Evolutionary conservation across 2,113 vertebrate species (phyloP).

Genomic region (Ochotona curzoniae): DNA sequence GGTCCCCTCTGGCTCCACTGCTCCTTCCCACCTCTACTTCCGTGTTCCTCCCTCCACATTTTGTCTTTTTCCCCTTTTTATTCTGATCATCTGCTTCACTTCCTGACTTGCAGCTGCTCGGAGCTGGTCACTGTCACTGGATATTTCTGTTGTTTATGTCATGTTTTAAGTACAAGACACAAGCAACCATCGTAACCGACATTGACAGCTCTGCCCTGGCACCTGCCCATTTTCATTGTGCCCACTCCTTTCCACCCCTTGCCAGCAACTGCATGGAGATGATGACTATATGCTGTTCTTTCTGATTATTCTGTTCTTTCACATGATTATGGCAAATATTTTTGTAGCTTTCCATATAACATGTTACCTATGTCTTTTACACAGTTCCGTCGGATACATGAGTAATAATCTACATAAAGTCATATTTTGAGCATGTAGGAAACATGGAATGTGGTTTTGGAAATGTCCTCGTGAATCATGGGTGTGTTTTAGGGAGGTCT

Average conservation of each 20-base stretch:
- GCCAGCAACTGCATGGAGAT: not conserved
- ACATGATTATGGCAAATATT: slow-evolving; percentile 23
- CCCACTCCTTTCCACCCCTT: not conserved
- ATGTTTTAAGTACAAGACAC: slow-evolving; percentile 33
- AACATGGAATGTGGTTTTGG: not conserved
- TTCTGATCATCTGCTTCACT: not conserved
- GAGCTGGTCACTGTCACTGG: not conserved
- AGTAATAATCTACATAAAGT: slow-evolving; percentile 29
- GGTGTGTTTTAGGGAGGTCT: not conserved
- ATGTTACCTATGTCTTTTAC: not conserved
- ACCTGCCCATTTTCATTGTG: not conserved
- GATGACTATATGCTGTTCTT: slow-evolving; percentile 14
- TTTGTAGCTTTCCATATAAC: slow-evolving; percentile 10
- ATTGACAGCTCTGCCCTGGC: not conserved
- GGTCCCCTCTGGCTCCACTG: not conserved
- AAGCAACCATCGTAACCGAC: not conserved
- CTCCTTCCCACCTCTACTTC: not conserved
- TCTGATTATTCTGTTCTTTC: slow-evolving; percentile 31
- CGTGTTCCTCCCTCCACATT: not conserved
- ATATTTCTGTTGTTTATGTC: not conserved
- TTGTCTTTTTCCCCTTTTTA: not conserved
- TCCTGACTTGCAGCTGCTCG: not conserved
- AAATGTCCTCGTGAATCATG: not conserved
- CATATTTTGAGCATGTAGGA: not conserved
- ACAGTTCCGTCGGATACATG: not conserved